Evolutionary conservation across 2,797 vertebrate species (phyloP), one percentile per base, ranked within the genome.

Genomic region (Oophaga sylvatica): DNA sequence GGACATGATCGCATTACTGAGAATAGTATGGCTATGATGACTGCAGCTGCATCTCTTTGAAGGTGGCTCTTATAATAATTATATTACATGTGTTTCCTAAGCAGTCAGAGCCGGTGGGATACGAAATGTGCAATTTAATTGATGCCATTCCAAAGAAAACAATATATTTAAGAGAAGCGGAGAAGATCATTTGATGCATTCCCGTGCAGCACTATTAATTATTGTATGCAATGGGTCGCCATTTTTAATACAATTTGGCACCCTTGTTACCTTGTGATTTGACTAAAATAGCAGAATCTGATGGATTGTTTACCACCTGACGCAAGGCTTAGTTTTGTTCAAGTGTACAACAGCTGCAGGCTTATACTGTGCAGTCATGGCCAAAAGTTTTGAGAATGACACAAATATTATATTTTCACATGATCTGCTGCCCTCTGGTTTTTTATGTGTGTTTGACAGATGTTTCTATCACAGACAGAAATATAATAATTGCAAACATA

Each of bases 1-100:
- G 29, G 78, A 85, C 83, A 76, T 57, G 83, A 85, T 73, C 83
- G 20, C 48, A 63, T 78, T 82, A 65, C 35, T 63, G 70, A 63
- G 76, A 82, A 31, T 81, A 71, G 65, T 29, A 76, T 67, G 59
- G 29, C n/a, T 15, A 81, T 63, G 68, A 22, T 75, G 16, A n/a
- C 62, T 87, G 26, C 48, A 71, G 62, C 62, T 79, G 45, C 48
- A 77, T 48, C 70, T 45, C 26, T 87, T 11, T n/a, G 35, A 84
- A 84, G 11, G 70, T 75, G 20, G 68, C 35, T 71, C 16, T 26
- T 45, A 45, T 45, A 60, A 17, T 57, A 73, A 59, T 41, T 75
- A 41, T 62, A 45, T 41, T 45, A 45, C 57, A 84, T 75, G 73
- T 75, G 7, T 84, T 62, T 84, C 41, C 35, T 26, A 35, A 48